Conservation (phyloP, 2,888 invertebrate genomes). For the Calliopum simillimum region DNA sequence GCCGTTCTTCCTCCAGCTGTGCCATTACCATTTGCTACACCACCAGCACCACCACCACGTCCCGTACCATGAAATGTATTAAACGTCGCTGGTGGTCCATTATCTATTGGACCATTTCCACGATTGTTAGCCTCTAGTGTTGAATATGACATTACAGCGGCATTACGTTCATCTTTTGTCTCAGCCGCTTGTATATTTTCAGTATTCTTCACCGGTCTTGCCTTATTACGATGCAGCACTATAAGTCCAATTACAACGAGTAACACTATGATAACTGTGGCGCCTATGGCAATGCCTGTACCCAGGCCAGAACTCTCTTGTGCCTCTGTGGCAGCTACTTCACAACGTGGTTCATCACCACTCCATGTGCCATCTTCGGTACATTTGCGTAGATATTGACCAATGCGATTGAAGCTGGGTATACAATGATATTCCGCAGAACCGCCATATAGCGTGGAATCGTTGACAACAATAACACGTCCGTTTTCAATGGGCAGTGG, state of each 20-base stretch:
- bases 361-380: constrained; percentile 88
- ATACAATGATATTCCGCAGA: constrained; percentile 91
- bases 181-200: constrained; percentile 90
- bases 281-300: constrained; percentile 85
- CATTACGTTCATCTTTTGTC: constrained; percentile 86
- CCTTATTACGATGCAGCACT: constrained; percentile 85
- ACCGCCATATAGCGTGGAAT: constrained; percentile 84
- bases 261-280: constrained; percentile 83
- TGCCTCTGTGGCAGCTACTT: constrained; percentile 76
- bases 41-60: constrained; percentile 44
- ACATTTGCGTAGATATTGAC: constrained; percentile 86
- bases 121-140: constrained; percentile 77
- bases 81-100: constrained; percentile 64
- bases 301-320: constrained; percentile 80
- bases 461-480: constrained; percentile 86
- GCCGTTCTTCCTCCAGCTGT: constrained; percentile 24
- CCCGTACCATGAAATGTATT: constrained; percentile 63
- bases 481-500: constrained; percentile 86
- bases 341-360: constrained; percentile 86
- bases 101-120: constrained; percentile 55
- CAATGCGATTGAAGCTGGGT: constrained; percentile 84
- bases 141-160: constrained; percentile 90
- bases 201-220: constrained; percentile 87
- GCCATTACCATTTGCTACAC: constrained; percentile 46
- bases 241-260: constrained; percentile 82